Base-by-base conservation (phyloP, 92 coral and sea anemone species). In the Epizoanthus stellaris region DNA sequence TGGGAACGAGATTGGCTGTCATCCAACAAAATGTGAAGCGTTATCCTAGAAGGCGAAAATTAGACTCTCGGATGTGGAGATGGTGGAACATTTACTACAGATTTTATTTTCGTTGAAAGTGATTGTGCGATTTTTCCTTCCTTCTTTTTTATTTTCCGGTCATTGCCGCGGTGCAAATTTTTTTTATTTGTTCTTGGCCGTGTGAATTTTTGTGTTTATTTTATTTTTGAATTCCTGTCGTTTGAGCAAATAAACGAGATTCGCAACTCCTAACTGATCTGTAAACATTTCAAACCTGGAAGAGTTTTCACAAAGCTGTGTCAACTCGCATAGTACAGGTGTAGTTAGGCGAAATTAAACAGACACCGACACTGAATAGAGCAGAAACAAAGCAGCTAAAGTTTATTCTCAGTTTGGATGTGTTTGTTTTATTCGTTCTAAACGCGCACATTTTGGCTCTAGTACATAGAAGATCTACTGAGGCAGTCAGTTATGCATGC, bases 231-330 rank as follows among this genome's bases (percentile, higher is more conserved):
- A 40, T 68, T 14, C 49, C 39, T 21, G 30, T 38, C 73, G 3
- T 11, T 34, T 67, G 71, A 23, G 71, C 45, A 15, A 15, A 67
- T 67, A 68, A 14, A 68, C 7, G n/a, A 68, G 49, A 25, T 68
- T 67, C 49, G 49, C 4, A 68, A 66, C 42, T 52, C 52, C 56
- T 52, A 52, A 52, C 56, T 52, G 56, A 19, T 68, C 10, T 68
- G 21, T 25, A 68, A 68, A 68, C 42, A 68, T 15, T 68, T 68
- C 49, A 68, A 68, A 68, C 73, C 20, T 68, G 52, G 8, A 38
- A 68, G 73, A 68, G 49, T 13, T 68, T 38, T 68, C 49, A 38
- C 73, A 68, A 64, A 68, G 73, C 73, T 68, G 73, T 68, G 52
- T 19, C 39, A 68, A 68, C 30, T 3, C 4, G 17, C 19, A 17